A percentile compares a stretch with the other conserved stretches of the same genome.
phyloP scores from a whole-genome alignment of 2,888 invertebrate species.

The Acronicta leporina region DNA sequence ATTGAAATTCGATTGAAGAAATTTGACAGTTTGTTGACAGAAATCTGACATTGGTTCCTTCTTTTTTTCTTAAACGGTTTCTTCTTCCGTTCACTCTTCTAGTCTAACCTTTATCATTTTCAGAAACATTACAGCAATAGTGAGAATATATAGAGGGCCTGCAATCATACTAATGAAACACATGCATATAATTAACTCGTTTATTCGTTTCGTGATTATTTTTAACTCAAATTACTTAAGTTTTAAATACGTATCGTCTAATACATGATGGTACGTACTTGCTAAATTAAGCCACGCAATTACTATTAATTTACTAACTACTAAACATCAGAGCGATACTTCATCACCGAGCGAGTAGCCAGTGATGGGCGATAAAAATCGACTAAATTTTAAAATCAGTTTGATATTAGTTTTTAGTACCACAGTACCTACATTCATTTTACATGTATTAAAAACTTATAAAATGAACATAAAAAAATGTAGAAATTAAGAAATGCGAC shows the following conservation, averaged over 20 bases:
- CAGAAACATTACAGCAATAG: too few species aligned
- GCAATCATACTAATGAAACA: conserved; percentile 37
- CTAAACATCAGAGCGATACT: conserved; percentile 45
- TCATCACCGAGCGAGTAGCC: conserved; percentile 37
- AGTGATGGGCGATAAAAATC: conserved; percentile 15
- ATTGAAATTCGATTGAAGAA: too few species aligned
- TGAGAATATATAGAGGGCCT: neutral
- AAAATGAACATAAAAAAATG: conserved; percentile 3
- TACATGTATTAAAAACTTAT: neutral
- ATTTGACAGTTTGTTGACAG: too few species aligned
- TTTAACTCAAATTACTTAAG: conserved; percentile 62
- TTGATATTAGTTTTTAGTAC: neutral
- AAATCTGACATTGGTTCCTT: too few species aligned
- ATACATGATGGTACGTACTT: conserved; percentile 67
- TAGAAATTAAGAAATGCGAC: conserved; percentile 11
- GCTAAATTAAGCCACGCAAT: conserved; percentile 55
- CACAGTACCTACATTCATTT: too few species aligned
- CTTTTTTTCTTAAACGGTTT: too few species aligned
- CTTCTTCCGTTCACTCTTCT: too few species aligned
- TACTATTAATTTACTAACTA: conserved; percentile 56
- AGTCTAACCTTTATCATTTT: too few species aligned
- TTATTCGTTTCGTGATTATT: conserved; percentile 69
- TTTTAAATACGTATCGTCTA: conserved; percentile 71
- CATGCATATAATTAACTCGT: conserved; percentile 58
- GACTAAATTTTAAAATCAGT: neutral